Conservation (phyloP, 2,888 invertebrate species). For the Eristalis intricaria region DNA sequence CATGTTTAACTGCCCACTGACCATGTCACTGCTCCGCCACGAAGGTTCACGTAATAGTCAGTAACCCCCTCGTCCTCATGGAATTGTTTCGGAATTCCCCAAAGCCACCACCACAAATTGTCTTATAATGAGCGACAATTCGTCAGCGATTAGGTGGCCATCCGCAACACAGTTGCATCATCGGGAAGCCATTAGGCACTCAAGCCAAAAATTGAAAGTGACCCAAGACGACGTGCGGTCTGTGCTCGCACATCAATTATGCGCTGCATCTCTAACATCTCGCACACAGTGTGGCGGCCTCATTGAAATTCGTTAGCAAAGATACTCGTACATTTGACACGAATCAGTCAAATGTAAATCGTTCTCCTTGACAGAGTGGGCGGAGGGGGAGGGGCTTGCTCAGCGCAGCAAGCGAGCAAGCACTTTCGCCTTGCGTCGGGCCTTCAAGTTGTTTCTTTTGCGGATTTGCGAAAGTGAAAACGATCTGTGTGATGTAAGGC, state of each 20-base stretch:
- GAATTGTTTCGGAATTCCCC: no score
- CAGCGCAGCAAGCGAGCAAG: background rate
- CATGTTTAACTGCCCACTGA: conserved; percentile 3
- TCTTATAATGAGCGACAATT: conserved; percentile 55
- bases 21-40: conserved; percentile 26
- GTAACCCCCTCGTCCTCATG: background rate
- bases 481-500: conserved; percentile 53
- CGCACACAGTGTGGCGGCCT: background rate
- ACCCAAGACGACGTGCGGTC: background rate
- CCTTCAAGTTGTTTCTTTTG: conserved; percentile 3
- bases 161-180: conserved; percentile 34
- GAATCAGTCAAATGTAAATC: background rate
- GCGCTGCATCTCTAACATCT: conserved; percentile 26
- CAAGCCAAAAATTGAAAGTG: conserved; percentile 21
- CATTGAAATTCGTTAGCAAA: background rate
- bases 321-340: background rate
- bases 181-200: background rate
- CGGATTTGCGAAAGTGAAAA: conserved; percentile 65
- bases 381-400: background rate
- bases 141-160: conserved; percentile 28
- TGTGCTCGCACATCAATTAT: conserved; percentile 11
- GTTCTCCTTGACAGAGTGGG: background rate
- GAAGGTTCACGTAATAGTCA: conserved; percentile 1
- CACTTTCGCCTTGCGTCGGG: background rate
- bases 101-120: conserved; percentile 21